Percentiles rank a stretch among this genome's conserved stretches.
Evolutionary conservation across 2,113 vertebrate genomes (phyloP).

Genomic region (Ranitomeya variabilis): DNA sequence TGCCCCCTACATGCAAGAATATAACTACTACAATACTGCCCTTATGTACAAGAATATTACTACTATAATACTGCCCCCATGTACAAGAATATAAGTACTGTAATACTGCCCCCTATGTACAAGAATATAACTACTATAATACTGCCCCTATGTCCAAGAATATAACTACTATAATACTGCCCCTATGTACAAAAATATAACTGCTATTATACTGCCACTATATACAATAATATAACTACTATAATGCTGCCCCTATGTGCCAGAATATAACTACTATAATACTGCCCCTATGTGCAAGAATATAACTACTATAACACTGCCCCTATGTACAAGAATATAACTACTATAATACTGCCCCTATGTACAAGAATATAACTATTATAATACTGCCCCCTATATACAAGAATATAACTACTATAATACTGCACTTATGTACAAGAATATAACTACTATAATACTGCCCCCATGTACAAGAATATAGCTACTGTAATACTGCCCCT

Average conservation of each 20-base stretch:
- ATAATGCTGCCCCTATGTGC: not conserved
- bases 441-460: slow-evolving; percentile 14
- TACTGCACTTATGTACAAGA: not conserved
- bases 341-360: not conserved
- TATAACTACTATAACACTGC: not conserved
- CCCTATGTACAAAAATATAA: not conserved
- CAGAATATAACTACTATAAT: not conserved
- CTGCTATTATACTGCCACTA: not conserved
- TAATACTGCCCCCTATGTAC: not conserved
- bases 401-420: not conserved
- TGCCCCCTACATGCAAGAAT: not conserved
- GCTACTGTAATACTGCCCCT: not conserved
- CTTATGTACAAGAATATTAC: not conserved
- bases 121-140: not conserved
- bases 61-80: not conserved
- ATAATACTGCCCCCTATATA: not conserved
- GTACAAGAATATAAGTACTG: not conserved
- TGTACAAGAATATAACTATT: not conserved
- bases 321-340: not conserved
- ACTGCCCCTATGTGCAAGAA: not conserved
- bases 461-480: not conserved
- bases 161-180: not conserved
- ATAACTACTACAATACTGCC: not conserved
- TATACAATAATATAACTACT: not conserved
- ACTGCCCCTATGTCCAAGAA: not conserved